phyloP scores from a whole-genome alignment of 2,113 vertebrate species.

The Rallus limicola region DNA sequence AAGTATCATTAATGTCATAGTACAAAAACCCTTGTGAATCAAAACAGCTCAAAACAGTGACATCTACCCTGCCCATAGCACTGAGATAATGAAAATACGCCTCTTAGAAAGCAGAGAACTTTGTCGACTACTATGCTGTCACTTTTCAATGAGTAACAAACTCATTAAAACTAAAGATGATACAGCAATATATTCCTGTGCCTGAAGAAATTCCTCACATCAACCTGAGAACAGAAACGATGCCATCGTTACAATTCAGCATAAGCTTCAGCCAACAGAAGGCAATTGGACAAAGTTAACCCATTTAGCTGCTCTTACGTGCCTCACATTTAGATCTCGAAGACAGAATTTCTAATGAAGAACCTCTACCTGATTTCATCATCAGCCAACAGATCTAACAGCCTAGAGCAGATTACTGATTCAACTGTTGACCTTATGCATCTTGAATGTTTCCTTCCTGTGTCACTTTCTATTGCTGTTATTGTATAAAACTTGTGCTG shows the following conservation, averaged over 20 bases:
- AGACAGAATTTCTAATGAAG: not conserved
- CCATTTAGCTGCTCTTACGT: not conserved
- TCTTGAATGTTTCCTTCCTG: not conserved
- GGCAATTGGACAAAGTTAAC: not conserved
- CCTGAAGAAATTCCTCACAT: not conserved
- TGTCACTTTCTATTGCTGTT: not conserved
- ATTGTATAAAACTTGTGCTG: rapidly evolving
- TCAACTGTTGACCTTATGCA: not conserved
- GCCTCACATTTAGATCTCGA: not conserved
- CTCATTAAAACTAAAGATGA: not conserved
- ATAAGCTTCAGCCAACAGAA: not conserved
- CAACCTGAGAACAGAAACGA: not conserved
- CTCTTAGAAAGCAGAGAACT: not conserved
- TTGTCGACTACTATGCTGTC: not conserved
- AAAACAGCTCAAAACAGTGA: not conserved
- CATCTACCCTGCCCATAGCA: not conserved
- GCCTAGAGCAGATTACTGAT: not conserved
- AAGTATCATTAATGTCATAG: slow-evolving; percentile 17
- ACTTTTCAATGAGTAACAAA: not conserved
- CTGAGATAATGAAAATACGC: not conserved
- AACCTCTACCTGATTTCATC: not conserved
- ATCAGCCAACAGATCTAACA: not conserved
- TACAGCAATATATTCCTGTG: not conserved
- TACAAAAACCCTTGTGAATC: not conserved
- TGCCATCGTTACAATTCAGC: not conserved